Base-by-base conservation (phyloP, 1,140 invertebrate species). In the Nilaparvata lugens region DNA sequence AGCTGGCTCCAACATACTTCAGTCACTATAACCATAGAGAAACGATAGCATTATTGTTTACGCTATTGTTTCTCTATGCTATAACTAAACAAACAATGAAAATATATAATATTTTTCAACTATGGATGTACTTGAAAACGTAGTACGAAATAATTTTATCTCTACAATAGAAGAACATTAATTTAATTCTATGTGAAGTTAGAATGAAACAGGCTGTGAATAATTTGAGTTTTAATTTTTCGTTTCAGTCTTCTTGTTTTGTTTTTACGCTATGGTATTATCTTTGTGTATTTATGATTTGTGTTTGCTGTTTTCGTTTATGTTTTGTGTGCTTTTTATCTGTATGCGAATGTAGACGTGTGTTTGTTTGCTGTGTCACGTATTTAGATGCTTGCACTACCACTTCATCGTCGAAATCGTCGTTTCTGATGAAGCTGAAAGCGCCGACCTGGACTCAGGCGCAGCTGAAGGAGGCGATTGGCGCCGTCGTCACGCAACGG, bases 401-500 rank as follows among this genome's bases (percentile, higher is more conserved):
- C n/a, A n/a, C n/a, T n/a, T n/a, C n/a, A n/a, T n/a, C 31, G 31
- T 11, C 31, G 31, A 35, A 35, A 35, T 35, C 31, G 31, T 35
- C 31, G 31, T 35, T 11, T 35, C 23, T 62, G 43, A 43, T 62
- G 60, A 64, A 64, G 54, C 74, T 85, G 75, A 86, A 86, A 79
- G 80, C 83, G 45, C 84, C 84, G n/a, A 85, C 83, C 58, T 88
- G 84, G 87, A 86, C 83, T 21, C 83, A 84, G 68, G 78, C 79
- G 58, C 84, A 87, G 71, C 80, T 88, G 11, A 83, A 86, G 72
- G 83, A 87, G 67, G 86, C 85, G 25, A 87, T 88, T 64, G 80
- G 85, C 63, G 85, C 85, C 1, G 85, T 88, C 40, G 83, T 87
- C 60, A 85, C 80, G 16, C 85, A 88, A 72, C 80, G 79, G 71